Base-by-base conservation (phyloP, 2,888 invertebrate genomes). In the Embidobia sp. region DNA sequence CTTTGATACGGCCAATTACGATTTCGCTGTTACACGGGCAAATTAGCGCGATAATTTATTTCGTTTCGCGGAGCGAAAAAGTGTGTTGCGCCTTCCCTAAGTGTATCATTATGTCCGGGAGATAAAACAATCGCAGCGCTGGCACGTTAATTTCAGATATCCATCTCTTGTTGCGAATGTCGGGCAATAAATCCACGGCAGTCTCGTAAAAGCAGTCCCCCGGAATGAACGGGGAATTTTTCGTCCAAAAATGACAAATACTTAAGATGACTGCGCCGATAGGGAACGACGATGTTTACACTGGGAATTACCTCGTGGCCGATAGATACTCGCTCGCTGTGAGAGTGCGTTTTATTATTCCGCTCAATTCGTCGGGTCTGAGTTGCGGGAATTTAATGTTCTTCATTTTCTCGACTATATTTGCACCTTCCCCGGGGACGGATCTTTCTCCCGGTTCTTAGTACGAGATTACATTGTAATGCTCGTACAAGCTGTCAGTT, bases 381-480 rank as follows among this genome's bases (percentile, higher is more conserved):
- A 59, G 66, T 48, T 53, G 63, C 74, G 57, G 78, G 76, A 81
- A 85, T 84, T 84, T 85, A 84, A 83, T 73, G 77, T 78, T 70
- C 69, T 79, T 66, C 82, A 57, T 82, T 79, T 80, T 80, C 59
- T 63, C 48, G 55, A 61, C 42, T 77, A 76, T 74, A 78, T 77
- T 78, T 69, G 77, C 74, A 72, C 78, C 73, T 70, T 73, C 74
- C 77, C 67, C 53, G 55, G 35, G 78, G 67, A 69, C 26, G 63
- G 42, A 66, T 73, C 72, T 35, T 73, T 74, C 80, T 63, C 75
- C 76, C 67, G 79, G 76, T 79, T 82, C 83, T 82, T 75, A 77
- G 69, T 75, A 80, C 70, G 77, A 82, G 82, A 85, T 85, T 83
- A 83, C 84, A 84, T 83, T 85, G 85, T 85, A 84, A 85, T 84